Conservation (phyloP, 2,888 invertebrate species). For the Epistrophella euchroma region DNA sequence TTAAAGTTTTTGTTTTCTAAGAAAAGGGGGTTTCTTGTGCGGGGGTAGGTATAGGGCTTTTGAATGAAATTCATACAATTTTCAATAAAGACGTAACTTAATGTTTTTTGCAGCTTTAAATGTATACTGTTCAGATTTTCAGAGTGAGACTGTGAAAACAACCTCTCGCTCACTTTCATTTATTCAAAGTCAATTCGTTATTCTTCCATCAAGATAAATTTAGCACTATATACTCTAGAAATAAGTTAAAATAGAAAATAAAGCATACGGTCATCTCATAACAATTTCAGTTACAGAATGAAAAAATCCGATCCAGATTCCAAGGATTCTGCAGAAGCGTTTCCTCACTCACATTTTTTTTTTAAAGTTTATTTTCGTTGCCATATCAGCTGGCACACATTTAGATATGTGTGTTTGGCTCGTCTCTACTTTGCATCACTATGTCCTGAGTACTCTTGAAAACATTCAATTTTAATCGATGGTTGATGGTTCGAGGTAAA, state of each 20-base stretch:
- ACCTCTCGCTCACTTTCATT: no score
- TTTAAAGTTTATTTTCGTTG: constrained; percentile 34
- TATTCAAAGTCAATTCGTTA: background rate
- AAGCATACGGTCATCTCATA: constrained; percentile 42
- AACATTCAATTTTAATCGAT: constrained; percentile 72
- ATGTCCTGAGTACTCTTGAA: constrained; percentile 48
- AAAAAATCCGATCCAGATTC: constrained; percentile 57
- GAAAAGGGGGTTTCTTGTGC: background rate
- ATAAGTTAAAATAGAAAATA: constrained; percentile 4
- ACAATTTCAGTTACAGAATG: constrained; percentile 40
- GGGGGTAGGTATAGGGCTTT: no score
- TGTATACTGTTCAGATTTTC: no score
- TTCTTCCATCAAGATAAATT: background rate
- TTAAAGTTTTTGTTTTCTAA: background rate
- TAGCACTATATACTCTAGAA: background rate
- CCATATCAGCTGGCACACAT: constrained; percentile 1
- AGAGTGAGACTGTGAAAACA: no score
- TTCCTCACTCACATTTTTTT: constrained; percentile 39
- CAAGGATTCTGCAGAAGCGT: constrained; percentile 60
- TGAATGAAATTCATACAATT: no score
- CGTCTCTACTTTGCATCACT: background rate
- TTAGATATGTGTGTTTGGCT: background rate
- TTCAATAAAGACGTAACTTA: no score
- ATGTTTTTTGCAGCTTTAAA: no score
- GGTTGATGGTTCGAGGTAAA: constrained; percentile 17